These are phyloP conservation scores for Apotomis capreana DNA, from an alignment of 2,888 invertebrate genomes.

Conservation along the genomic window DNA sequence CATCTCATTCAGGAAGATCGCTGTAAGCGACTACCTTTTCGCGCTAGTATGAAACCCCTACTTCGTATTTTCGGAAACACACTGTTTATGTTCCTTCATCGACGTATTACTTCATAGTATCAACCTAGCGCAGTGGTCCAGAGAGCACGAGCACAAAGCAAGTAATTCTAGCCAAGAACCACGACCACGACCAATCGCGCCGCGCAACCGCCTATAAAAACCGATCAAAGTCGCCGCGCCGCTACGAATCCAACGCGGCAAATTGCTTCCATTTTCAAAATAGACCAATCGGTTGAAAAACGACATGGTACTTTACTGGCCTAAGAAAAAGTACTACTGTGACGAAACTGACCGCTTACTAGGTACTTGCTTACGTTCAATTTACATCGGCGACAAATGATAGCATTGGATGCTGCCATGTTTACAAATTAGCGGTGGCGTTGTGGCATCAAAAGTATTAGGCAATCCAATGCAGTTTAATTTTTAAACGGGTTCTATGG, in stretches of 20 bases:
- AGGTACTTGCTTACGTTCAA: slow-evolving; percentile 25
- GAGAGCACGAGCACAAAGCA: slow-evolving; percentile 35
- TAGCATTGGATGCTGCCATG: neutral
- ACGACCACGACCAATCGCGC: slow-evolving; percentile 66
- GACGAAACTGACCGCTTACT: slow-evolving; percentile 29
- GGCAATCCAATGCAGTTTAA: no score
- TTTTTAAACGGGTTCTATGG: no score
- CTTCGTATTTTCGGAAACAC: no score
- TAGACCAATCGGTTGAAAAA: slow-evolving; percentile 70
- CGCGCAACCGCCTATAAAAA: slow-evolving; percentile 72
- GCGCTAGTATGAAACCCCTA: no score
- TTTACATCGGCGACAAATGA: slow-evolving; percentile 1
- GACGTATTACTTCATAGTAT: no score
- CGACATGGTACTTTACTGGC: slow-evolving; percentile 55
- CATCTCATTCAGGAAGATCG: no score
- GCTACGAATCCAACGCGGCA: slow-evolving; percentile 74
- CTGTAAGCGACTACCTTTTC: no score
- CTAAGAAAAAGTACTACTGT: slow-evolving; percentile 25
- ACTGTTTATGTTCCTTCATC: no score
- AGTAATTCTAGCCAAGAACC: slow-evolving; percentile 53
- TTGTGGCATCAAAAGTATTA: no score
- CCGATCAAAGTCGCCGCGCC: slow-evolving; percentile 74
- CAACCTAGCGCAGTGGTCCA: neutral
- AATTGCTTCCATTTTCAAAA: slow-evolving; percentile 77
- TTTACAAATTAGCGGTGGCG: no score